A percentile compares a stretch with the other conserved stretches of the same genome.
These are phyloP conservation scores for Silurus asotus DNA, from an alignment of 2,113 vertebrate species.

Conservation along the genomic window DNA sequence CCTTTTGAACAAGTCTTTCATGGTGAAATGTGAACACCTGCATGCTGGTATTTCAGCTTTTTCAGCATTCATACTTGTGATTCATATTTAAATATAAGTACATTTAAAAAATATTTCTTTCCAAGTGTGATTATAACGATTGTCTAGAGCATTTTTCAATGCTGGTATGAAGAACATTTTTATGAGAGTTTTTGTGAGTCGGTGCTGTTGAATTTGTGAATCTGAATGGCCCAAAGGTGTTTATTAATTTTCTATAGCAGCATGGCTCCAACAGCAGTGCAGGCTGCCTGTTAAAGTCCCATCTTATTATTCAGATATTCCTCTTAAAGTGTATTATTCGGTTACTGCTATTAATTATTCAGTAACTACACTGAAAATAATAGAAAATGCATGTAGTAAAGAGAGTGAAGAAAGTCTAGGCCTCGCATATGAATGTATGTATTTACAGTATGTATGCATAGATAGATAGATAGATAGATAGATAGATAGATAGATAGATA, in stretches of 20 bases:
- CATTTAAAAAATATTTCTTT: not conserved
- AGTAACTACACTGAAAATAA: conserved; percentile 1
- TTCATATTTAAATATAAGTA: not conserved
- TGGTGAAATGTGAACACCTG: not conserved
- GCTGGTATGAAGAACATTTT: not conserved
- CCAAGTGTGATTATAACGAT: not conserved
- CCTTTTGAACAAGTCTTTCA: not conserved
- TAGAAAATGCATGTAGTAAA: not conserved
- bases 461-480: too few species aligned
- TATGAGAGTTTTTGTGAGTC: not conserved
- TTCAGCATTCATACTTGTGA: not conserved
- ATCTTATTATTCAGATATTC: not conserved
- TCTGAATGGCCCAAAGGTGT: conserved; percentile 1
- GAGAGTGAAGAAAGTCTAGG: not conserved
- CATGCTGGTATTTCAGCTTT: not conserved
- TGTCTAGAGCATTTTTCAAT: not conserved
- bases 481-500: too few species aligned
- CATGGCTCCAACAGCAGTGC: not conserved
- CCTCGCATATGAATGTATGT: not conserved
- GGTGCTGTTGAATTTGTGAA: not conserved
- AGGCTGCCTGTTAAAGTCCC: not conserved
- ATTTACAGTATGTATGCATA: too few species aligned
- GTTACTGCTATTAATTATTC: not conserved
- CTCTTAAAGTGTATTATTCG: not conserved
- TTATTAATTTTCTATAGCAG: conserved; percentile 1